Evolutionary conservation across 1,140 invertebrate genomes (phyloP).

Genomic region (Elymnias hypermnestra): DNA sequence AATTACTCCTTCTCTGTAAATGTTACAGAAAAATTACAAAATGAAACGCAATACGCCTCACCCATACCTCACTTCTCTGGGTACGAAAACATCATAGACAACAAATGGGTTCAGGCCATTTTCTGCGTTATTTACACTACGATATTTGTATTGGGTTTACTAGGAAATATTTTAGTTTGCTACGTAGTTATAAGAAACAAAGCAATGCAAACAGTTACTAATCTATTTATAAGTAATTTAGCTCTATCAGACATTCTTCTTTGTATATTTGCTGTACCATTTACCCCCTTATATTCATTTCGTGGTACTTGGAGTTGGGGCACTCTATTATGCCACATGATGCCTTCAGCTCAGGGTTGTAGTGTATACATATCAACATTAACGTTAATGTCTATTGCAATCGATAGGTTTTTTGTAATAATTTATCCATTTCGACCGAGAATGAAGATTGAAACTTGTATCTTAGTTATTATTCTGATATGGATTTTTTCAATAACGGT

Average conservation of each 20-base stretch:
- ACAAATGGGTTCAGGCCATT: conserved; percentile 82
- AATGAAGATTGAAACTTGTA: conserved; percentile 90
- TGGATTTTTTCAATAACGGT: conserved; percentile 93
- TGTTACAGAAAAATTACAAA: conserved; percentile 35
- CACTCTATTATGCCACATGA: conserved; percentile 89
- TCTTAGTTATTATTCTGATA: conserved; percentile 90
- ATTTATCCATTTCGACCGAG: conserved; percentile 95
- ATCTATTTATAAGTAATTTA: conserved; percentile 97
- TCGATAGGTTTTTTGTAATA: conserved; percentile 97
- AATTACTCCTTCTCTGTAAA: conserved; percentile 36
- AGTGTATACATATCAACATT: conserved; percentile 98
- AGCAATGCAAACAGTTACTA: conserved; percentile 98
- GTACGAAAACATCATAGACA: conserved; percentile 81
- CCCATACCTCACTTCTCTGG: conserved; percentile 24
- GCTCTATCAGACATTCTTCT: conserved; percentile 96
- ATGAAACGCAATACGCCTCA: conserved; percentile 29
- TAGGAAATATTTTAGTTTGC: conserved; percentile 95
- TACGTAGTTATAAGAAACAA: conserved; percentile 94
- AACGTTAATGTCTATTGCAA: conserved; percentile 96
- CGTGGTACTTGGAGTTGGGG: conserved; percentile 95
- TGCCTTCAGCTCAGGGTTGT: conserved; percentile 94
- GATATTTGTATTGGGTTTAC: conserved; percentile 92
- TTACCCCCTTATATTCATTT: conserved; percentile 95
- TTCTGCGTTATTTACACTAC: conserved; percentile 90
- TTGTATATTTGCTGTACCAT: conserved; percentile 94